Conservation (phyloP, 1,140 invertebrate genomes). For the Polyergus mexicanus region DNA sequence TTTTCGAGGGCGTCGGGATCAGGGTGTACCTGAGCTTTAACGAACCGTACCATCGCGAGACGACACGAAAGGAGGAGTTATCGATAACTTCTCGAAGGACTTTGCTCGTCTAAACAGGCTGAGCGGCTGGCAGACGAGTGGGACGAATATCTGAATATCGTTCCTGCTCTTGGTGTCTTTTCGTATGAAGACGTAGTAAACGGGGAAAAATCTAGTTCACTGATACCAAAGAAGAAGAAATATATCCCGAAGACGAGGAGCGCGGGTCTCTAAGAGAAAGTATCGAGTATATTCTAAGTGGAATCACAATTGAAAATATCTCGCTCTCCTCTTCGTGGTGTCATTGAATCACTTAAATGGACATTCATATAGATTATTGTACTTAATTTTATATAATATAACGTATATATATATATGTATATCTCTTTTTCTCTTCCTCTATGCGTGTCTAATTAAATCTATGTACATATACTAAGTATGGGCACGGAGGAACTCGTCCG, state of each 20-base stretch:
- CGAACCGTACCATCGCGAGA: constrained; percentile 56
- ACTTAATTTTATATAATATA: constrained; percentile 70
- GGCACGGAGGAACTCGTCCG: constrained; percentile 82
- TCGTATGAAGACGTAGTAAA: constrained; percentile 41
- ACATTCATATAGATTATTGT: constrained; percentile 75
- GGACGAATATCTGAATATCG: constrained; percentile 69
- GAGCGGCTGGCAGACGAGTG: constrained; percentile 66
- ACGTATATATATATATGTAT: constrained; percentile 41
- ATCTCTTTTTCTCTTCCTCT: constrained; percentile 69
- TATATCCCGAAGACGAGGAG: constrained; percentile 31
- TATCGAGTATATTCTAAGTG: constrained; percentile 57
- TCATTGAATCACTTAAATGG: constrained; percentile 71
- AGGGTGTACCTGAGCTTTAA: constrained; percentile 59
- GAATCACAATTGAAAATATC: constrained; percentile 71
- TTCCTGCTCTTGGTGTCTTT: constrained; percentile 55
- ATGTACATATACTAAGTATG: constrained; percentile 80
- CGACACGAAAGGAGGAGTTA: constrained; percentile 57
- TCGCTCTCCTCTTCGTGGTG: constrained; percentile 55
- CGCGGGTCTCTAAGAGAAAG: constrained; percentile 42
- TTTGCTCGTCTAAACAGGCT: constrained; percentile 52
- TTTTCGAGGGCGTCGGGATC: constrained; percentile 48
- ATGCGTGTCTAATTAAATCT: constrained; percentile 80
- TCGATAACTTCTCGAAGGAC: constrained; percentile 61
- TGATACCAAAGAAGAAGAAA: constrained; percentile 43
- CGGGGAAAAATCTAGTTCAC: constrained; percentile 29